Evolutionary conservation across 1,140 invertebrate species (phyloP).

Genomic region (Cheumatopsyche charites): DNA sequence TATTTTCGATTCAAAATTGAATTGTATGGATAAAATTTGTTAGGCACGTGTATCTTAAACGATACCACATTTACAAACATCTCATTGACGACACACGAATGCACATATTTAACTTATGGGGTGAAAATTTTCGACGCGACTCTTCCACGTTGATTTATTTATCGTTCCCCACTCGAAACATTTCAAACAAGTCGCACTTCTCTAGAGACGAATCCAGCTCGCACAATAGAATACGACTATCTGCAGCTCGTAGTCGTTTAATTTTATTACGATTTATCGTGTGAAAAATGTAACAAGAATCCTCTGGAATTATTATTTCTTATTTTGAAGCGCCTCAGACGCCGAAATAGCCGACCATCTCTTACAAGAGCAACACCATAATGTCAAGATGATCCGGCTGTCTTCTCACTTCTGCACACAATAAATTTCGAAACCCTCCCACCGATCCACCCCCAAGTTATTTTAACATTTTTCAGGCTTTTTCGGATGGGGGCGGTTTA

Average conservation of each 20-base stretch:
- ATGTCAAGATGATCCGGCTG: conserved; percentile 1
- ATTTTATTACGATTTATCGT: conserved; percentile 6
- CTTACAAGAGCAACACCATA: no score
- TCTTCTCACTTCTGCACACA: not conserved
- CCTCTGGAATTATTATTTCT: not conserved
- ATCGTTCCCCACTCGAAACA: not conserved
- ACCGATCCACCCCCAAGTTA: not conserved
- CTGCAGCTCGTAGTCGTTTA: no score
- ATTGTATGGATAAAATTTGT: no score
- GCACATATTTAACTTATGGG: conserved; percentile 40
- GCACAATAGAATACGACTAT: no score
- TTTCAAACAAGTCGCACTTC: conserved; percentile 5
- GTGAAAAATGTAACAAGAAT: not conserved
- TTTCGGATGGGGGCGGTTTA: conserved; percentile 19
- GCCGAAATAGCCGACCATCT: no score
- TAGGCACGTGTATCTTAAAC: not conserved
- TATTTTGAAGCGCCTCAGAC: no score
- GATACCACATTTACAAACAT: not conserved
- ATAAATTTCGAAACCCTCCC: conserved; percentile 6
- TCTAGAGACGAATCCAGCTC: no score
- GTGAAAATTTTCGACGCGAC: conserved; percentile 37
- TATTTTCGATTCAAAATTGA: not conserved
- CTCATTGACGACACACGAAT: conserved; percentile 41
- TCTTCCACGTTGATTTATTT: not conserved
- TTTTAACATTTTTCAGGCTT: conserved; percentile 25